A percentile compares a stretch with the other conserved stretches of the same genome.
These are phyloP conservation scores for Eupsilia transversa DNA, from an alignment of 2,888 invertebrate genomes.

Conservation along the genomic window DNA sequence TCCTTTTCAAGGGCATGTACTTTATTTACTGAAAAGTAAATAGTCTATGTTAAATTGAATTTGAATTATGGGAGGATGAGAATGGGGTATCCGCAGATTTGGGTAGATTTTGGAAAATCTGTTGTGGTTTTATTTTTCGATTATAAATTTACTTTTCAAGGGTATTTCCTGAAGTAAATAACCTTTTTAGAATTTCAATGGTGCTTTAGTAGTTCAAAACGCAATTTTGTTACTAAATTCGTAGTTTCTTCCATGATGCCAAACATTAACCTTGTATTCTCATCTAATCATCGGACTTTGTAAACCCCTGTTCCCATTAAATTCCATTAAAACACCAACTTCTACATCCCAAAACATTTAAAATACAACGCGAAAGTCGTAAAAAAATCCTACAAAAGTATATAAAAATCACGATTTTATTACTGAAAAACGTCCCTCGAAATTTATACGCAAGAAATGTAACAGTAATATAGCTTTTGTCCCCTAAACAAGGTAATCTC, in stretches of 20 bases:
- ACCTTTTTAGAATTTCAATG: neutral
- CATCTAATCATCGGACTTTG: slow-evolving; percentile 7
- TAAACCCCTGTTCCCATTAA: slow-evolving; percentile 27
- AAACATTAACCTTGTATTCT: slow-evolving; percentile 42
- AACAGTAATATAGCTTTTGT: slow-evolving; percentile 69
- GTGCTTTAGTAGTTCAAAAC: neutral
- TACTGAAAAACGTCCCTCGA: slow-evolving; percentile 57
- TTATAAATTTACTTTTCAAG: neutral
- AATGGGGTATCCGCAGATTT: neutral
- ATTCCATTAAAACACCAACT: slow-evolving; percentile 44
- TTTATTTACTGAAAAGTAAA: neutral
- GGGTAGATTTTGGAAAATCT: neutral
- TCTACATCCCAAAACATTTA: slow-evolving; percentile 34
- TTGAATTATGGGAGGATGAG: too few relatives aligned
- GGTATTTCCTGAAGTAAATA: neutral
- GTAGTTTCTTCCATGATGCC: slow-evolving; percentile 14
- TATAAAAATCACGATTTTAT: slow-evolving; percentile 57
- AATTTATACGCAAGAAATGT: slow-evolving; percentile 59
- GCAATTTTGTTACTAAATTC: neutral
- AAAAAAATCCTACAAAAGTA: slow-evolving; percentile 45
- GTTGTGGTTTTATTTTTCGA: neutral
- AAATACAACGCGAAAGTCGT: slow-evolving; percentile 46
- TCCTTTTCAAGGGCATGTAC: neutral
- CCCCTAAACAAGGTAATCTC: slow-evolving; percentile 76
- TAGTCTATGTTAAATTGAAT: neutral